Conservation (phyloP, 2,113 vertebrate genomes). For the Leptobrachium ailaonicum region DNA sequence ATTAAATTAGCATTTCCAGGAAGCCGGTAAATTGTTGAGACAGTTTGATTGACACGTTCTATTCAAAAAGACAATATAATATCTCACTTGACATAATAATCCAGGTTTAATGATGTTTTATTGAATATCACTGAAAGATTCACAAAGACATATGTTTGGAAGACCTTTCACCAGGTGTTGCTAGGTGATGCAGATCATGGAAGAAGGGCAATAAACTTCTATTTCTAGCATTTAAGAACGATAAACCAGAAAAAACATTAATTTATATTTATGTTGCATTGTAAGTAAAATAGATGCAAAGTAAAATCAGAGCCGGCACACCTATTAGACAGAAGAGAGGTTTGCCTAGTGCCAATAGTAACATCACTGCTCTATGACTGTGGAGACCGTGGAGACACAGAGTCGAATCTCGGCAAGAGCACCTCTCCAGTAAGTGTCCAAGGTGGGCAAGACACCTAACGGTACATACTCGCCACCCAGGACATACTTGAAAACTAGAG, state of each 20-base stretch:
- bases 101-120: not conserved
- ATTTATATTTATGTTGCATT: constrained; percentile 14
- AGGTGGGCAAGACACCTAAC: too few relatives aligned
- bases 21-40: not conserved
- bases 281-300: not conserved
- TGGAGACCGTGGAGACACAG: too few relatives aligned
- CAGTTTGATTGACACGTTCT: not conserved
- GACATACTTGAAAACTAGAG: too few relatives aligned
- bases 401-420: too few relatives aligned
- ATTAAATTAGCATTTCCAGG: not conserved
- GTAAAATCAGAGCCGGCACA: too few relatives aligned
- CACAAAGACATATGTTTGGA: not conserved
- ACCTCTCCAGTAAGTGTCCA: too few relatives aligned
- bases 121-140: not conserved
- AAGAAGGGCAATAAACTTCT: constrained; percentile 15
- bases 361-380: too few relatives aligned
- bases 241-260: not conserved
- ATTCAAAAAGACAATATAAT: not conserved
- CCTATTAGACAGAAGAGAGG: too few relatives aligned
- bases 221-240: constrained; percentile 3
- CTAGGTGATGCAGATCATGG: constrained; percentile 23
- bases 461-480: too few relatives aligned
- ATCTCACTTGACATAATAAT: constrained; percentile 1
- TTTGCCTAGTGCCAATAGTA: too few relatives aligned
- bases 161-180: constrained; percentile 15